Evolutionary conservation across 2,888 invertebrate species (phyloP), one percentile per base, ranked within the genome.

Genomic region (Eretmocerus hayati): DNA sequence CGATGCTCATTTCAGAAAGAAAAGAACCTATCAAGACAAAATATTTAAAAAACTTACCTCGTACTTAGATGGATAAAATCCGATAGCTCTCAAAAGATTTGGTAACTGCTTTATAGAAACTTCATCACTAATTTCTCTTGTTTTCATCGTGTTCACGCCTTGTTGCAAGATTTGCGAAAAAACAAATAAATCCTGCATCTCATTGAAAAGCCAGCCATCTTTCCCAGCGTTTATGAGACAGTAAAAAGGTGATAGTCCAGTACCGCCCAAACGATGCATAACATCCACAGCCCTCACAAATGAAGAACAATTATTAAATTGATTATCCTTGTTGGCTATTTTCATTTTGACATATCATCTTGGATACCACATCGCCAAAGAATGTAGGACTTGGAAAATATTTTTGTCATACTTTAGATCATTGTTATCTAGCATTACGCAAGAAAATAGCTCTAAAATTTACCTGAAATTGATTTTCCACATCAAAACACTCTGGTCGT

Each of bases 91-190:
- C 80, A 88, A 81, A 16, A 86, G 71, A 67, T 84, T 85, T 0
- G 87, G 82, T 38, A 88, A 71, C 60, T 87, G 84, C 19, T 78
- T 75, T 20, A 84, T 73, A 1, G 79, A 76, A 42, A 87, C 80
- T 55, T 68, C 74, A 44, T 81, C 79, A 16, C 77, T 76, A 32
- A 86, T 79, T 4, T 73, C 69, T 55, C 85, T 72, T 53, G 76
- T 76, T 3, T 80, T 75, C 42, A 80, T 79, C 0, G 81, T 78
- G 64, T 83, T 80, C 41, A 85, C 81, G 4, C 84, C 84, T 63
- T 85, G 83, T 58, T 83, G 79, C 57, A 84, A 67, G 37, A 87
- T 81, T 73, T 87, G 86, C 57, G 85, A 81, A 65, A 85, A 87
- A 67, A 84, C 85, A 71, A 87, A 87, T 52, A 85, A 73, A 63